These are phyloP conservation scores for Coccyzus lansbergi DNA, from an alignment of 2,797 vertebrate genomes.

Conservation along the genomic window DNA sequence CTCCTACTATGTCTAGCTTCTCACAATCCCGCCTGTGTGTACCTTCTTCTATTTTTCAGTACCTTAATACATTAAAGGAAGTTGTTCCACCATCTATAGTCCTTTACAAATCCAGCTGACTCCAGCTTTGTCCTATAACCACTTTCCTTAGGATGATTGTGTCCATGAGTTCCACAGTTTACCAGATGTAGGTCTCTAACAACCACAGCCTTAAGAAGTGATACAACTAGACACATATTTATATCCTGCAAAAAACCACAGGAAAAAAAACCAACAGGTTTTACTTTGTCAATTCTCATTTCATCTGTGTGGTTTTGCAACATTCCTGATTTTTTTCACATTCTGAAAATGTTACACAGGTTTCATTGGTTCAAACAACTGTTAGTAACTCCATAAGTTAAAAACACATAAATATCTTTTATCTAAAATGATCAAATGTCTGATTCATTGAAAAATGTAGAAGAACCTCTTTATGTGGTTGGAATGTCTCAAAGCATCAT, in stretches of 20 bases:
- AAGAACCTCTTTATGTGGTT: not conserved
- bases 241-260: not conserved
- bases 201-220: not conserved
- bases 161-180: not conserved
- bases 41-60: not conserved
- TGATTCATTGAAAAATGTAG: not conserved
- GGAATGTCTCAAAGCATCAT: not conserved
- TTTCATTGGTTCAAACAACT: not conserved
- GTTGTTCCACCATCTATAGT: not conserved
- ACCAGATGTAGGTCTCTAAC: not conserved
- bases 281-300: not conserved
- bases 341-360: not conserved
- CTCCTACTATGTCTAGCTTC: not conserved
- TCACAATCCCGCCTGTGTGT: not conserved
- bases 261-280: fast-evolving
- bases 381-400: not conserved
- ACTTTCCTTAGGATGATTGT: not conserved
- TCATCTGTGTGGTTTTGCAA: not conserved
- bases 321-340: not conserved
- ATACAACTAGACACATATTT: not conserved
- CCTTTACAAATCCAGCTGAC: not conserved
- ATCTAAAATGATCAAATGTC: not conserved
- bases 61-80: not conserved
- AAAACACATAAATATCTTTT: not conserved
- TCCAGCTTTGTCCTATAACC: not conserved